phyloP scores from a whole-genome alignment of 1,140 invertebrate species.

The Drosophila biarmipes region DNA sequence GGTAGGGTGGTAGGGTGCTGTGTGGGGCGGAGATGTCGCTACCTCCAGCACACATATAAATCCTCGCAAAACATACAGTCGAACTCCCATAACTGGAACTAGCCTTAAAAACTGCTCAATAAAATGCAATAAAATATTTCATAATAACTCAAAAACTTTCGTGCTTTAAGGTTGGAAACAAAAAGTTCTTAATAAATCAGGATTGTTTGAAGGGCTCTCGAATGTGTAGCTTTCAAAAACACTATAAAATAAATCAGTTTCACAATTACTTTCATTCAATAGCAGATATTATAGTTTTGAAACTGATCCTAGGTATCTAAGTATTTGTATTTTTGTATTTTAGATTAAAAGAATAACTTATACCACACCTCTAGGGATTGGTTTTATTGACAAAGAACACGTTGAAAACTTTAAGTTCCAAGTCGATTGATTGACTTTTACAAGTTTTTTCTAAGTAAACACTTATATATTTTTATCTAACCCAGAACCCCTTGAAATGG shows the following conservation, averaged over 20 bases:
- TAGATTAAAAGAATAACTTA: not conserved
- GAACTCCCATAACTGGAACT: conserved; percentile 17
- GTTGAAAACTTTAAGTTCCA: too few species aligned
- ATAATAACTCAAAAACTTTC: conserved; percentile 11
- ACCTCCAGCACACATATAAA: conserved; percentile 31
- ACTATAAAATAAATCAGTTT: too few species aligned
- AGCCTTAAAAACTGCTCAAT: not conserved
- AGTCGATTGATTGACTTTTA: not conserved
- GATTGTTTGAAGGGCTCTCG: not conserved
- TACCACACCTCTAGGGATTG: not conserved
- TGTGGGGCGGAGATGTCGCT: conserved; percentile 34
- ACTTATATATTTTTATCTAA: not conserved
- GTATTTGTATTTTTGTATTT: too few species aligned
- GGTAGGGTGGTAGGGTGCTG: conserved; percentile 3
- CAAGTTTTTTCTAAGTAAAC: not conserved
- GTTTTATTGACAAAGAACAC: not conserved
- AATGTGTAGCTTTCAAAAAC: not conserved
- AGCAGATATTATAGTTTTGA: too few species aligned
- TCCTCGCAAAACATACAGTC: conserved; percentile 22
- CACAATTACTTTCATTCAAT: too few species aligned
- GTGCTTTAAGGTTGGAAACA: not conserved
- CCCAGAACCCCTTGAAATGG: not conserved
- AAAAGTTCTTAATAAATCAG: not conserved
- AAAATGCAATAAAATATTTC: conserved; percentile 4
- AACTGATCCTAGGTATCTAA: too few species aligned